Percentiles rank a stretch among this genome's conserved stretches.
phyloP scores from a whole-genome alignment of 2,888 invertebrate genomes.

The Masnerella sp. region DNA sequence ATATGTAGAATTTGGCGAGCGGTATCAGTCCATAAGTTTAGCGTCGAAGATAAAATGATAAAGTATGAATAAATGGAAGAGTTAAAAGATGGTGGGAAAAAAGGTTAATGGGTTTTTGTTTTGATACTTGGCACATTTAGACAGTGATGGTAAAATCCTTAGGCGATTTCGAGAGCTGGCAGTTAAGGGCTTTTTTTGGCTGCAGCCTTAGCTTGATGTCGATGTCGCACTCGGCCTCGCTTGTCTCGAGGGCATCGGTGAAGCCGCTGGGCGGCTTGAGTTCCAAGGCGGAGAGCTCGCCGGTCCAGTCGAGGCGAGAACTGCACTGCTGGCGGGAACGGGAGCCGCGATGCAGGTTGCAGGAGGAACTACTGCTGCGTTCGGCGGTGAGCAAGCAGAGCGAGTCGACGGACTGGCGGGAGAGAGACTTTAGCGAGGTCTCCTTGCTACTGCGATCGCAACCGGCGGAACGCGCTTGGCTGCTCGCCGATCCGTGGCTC shows the following conservation, averaged over 20 bases:
- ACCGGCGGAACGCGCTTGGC: conserved; percentile 66
- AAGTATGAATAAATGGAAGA: too few relatives aligned
- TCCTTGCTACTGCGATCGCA: conserved; percentile 66
- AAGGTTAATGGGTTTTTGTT: too few relatives aligned
- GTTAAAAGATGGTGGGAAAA: too few relatives aligned
- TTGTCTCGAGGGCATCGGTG: conserved; percentile 74
- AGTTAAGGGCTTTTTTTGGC: conserved; percentile 70
- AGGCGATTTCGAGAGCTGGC: conserved; percentile 73
- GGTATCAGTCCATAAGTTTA: too few relatives aligned
- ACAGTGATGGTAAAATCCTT: conserved; percentile 78
- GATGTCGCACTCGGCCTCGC: conserved; percentile 76
- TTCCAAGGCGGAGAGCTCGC: conserved; percentile 73
- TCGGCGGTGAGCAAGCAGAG: conserved; percentile 70
- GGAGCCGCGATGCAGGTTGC: conserved; percentile 55
- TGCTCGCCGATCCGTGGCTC: conserved; percentile 64
- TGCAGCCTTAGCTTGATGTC: conserved; percentile 74
- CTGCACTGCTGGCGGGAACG: conserved; percentile 31
- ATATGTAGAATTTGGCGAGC: too few relatives aligned
- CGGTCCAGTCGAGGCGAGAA: conserved; percentile 71
- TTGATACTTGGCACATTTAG: conserved; percentile 71
- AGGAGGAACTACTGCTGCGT: conserved; percentile 57
- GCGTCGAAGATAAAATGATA: conserved; percentile 1
- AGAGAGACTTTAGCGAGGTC: conserved; percentile 35
- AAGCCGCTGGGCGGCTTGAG: conserved; percentile 79
- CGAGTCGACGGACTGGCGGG: conserved; percentile 72